These are phyloP conservation scores for Drosophila paranaensis DNA, from an alignment of 2,888 invertebrate genomes.

Conservation along the genomic window DNA sequence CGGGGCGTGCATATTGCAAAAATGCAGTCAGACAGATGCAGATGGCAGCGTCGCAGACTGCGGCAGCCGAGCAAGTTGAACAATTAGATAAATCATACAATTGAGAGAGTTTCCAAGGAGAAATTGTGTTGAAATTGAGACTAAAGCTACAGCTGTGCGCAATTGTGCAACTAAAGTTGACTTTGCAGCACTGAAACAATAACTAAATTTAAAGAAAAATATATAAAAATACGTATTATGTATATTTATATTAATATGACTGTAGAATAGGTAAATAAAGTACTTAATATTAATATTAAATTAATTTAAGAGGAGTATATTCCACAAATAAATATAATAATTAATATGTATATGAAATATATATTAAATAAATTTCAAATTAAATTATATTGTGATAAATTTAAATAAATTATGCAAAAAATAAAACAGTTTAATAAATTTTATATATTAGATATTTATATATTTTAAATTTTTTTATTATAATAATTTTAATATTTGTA, in stretches of 20 bases:
- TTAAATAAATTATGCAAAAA: too few species aligned
- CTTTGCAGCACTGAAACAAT: background rate
- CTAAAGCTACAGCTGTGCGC: background rate
- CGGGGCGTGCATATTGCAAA: constrained; percentile 51
- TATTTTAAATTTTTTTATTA: background rate
- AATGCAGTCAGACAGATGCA: constrained; percentile 24
- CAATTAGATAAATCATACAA: constrained; percentile 2
- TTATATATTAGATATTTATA: background rate
- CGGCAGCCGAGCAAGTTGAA: constrained; percentile 3
- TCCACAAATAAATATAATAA: background rate
- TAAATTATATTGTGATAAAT: too few species aligned
- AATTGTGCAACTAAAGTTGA: background rate
- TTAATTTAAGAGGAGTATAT: background rate
- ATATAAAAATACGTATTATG: too few species aligned
- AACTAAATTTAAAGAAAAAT: too few species aligned
- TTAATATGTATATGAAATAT: background rate
- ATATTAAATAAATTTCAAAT: background rate
- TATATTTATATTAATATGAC: too few species aligned
- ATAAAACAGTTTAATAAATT: too few species aligned
- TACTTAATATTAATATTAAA: background rate
- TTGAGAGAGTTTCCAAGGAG: background rate
- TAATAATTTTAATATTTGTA: too few species aligned
- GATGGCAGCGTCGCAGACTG: background rate
- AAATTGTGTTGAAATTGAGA: background rate
- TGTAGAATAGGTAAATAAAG: too few species aligned